Evolutionary conservation across 2,113 vertebrate species (phyloP).

Genomic region (Phyllopteryx taeniolatus): DNA sequence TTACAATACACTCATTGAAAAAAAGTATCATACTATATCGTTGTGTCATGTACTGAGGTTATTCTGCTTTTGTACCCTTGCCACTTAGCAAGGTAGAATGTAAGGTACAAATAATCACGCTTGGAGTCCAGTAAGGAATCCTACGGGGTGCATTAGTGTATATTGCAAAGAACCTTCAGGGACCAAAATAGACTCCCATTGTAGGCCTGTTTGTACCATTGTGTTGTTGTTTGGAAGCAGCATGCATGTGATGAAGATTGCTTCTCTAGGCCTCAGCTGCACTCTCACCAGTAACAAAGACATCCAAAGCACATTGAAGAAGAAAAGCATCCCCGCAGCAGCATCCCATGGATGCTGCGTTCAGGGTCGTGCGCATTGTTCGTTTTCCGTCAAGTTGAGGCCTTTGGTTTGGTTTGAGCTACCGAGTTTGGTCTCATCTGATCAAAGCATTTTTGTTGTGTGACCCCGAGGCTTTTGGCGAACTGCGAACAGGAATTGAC

Average conservation of each 20-base stretch:
- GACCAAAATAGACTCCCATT: neutral
- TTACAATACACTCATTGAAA: neutral
- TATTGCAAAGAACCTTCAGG: neutral
- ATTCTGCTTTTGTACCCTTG: neutral
- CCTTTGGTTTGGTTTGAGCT: no score
- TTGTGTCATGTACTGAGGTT: neutral
- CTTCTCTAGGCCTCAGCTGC: neutral
- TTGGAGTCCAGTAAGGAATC: neutral
- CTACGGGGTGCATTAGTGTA: neutral
- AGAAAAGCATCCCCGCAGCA: neutral
- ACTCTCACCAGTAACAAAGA: neutral
- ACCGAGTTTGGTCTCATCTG: neutral
- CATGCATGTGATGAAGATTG: neutral
- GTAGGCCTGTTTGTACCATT: neutral
- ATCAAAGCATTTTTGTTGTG: neutral
- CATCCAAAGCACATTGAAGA: neutral
- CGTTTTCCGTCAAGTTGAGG: neutral
- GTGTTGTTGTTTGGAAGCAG: conserved; percentile 1
- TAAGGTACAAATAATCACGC: neutral
- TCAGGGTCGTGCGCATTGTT: neutral
- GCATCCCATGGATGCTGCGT: neutral
- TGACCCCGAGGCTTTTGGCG: no score
- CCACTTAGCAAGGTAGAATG: neutral
- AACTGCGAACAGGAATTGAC: no score
- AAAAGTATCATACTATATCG: no score